Evolutionary conservation across 64 coral and sea anemone species (phyloP), one percentile per base, ranked within the genome.

Genomic region (Pocillopora damicornis): DNA sequence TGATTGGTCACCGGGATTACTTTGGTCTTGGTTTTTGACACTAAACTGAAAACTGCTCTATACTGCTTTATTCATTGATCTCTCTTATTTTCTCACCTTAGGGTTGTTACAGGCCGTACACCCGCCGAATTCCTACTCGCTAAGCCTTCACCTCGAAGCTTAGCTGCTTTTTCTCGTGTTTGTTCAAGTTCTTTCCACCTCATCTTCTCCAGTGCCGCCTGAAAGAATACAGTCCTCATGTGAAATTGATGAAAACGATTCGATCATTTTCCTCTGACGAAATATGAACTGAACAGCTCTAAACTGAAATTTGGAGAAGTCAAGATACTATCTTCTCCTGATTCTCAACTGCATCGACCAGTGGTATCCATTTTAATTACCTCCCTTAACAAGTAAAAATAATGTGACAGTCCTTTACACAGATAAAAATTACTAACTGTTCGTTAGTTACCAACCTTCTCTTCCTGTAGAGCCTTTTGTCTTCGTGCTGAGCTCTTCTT

Each of bases 111-210:
- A 13, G 94, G 94, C 61, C 82, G 76, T 5, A 96, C 94, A 11
- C 94, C 94, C 10, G 87, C 87, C 9, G 94, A 92, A 57, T 91
- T 96, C 60, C 94, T 88, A 77, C 87, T 98, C 20, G 87, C 56
- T n/a, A 95, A 61, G 22, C 96, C 93, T 11, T 86, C 83, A 16
- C 89, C 79, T 75, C 93, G 82, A 15, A 98, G 90, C 88, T 94
- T 98, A 11, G 96, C 96, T 2, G 96, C 89, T 35, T 88, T 94
- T 85, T 98, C 96, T 59, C 87, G 42, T 42, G 90, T 92, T 60
- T 95, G 62, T 79, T 98, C 96, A 13, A 98, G 76, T 67, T 92
- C 96, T 16, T 76, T 89, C 96, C 93, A 98, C 78, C 93, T 87
- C 93, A 98, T 92, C 72, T 92, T 86, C 74, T 98, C 93, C 58